Conservation (phyloP, 1,140 invertebrate genomes). For the Megathymus violae region DNA sequence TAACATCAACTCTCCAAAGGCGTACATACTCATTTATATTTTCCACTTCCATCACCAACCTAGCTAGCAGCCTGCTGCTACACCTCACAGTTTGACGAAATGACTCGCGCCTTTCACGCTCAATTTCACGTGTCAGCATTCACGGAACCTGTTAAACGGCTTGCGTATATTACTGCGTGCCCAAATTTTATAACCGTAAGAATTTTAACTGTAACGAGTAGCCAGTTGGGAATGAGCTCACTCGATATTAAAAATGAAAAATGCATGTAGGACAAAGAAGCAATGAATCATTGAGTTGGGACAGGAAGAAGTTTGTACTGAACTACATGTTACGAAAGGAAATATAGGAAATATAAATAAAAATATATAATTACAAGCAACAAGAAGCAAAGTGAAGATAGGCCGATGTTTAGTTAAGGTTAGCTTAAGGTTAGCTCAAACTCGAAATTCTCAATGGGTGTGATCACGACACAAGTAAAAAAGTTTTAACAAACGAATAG, state of each 20-base stretch:
- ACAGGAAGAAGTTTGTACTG: too few relatives aligned
- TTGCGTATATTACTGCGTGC: constrained; percentile 30
- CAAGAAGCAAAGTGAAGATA: too few relatives aligned
- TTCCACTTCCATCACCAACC: constrained; percentile 28
- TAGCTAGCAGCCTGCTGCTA: constrained; percentile 15
- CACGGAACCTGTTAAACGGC: constrained; percentile 42
- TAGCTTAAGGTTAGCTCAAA: too few relatives aligned
- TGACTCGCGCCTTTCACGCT: constrained; percentile 49
- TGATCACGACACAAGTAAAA: too few relatives aligned
- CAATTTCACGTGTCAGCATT: constrained; percentile 49
- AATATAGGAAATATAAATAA: too few relatives aligned
- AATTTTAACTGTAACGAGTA: constrained; percentile 31
- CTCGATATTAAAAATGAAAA: neutral
- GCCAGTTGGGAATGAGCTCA: constrained; percentile 11
- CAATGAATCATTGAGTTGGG: neutral
- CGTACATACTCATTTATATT: neutral
- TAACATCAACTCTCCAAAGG: too few relatives aligned
- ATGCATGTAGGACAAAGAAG: neutral
- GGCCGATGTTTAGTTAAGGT: too few relatives aligned
- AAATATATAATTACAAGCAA: too few relatives aligned
- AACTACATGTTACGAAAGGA: too few relatives aligned
- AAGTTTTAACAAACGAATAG: too few relatives aligned
- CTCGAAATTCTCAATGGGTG: too few relatives aligned
- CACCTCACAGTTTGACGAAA: constrained; percentile 38
- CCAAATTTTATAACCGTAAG: constrained; percentile 32